phyloP scores from a whole-genome alignment of 2,888 invertebrate species.

The Platycnemis pennipes region DNA sequence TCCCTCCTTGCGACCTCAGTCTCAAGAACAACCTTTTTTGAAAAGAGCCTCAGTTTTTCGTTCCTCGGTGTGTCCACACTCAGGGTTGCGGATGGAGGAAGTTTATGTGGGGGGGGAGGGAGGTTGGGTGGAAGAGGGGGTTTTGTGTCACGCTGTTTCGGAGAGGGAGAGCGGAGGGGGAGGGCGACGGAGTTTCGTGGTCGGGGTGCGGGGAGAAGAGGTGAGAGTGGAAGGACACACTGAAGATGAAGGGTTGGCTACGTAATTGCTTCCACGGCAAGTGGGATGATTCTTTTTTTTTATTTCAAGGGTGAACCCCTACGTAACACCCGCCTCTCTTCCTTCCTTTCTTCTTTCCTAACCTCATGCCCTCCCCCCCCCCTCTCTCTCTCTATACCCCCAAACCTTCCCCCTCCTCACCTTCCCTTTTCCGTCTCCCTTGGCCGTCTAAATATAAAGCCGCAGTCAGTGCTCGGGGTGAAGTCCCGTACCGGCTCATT shows the following conservation, averaged over 20 bases:
- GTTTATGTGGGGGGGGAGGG: slow-evolving; percentile 29
- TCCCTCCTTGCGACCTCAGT: slow-evolving; percentile 61
- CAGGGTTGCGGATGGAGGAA: slow-evolving; percentile 46
- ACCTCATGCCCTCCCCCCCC: neutral
- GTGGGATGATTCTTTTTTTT: slow-evolving; percentile 45
- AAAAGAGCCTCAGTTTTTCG: slow-evolving; percentile 49
- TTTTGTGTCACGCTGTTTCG: slow-evolving; percentile 63
- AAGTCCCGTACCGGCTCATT: slow-evolving; percentile 55
- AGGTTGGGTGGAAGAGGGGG: slow-evolving; percentile 57
- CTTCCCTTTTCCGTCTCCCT: neutral
- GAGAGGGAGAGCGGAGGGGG: neutral
- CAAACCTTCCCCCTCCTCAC: slow-evolving; percentile 18
- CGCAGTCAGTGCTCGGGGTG: slow-evolving; percentile 46
- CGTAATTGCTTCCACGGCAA: slow-evolving; percentile 69
- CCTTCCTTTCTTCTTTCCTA: slow-evolving; percentile 20
- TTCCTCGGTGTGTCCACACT: slow-evolving; percentile 44
- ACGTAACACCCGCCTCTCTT: slow-evolving; percentile 34
- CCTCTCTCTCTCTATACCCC: neutral
- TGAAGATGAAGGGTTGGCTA: slow-evolving; percentile 69
- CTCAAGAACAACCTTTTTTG: slow-evolving; percentile 61
- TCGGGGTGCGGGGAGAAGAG: slow-evolving; percentile 65
- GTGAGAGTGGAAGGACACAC: slow-evolving; percentile 69
- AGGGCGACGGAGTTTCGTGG: slow-evolving; percentile 17
- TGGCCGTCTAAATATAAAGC: slow-evolving; percentile 58
- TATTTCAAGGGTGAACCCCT: slow-evolving; percentile 52